Base-by-base conservation (phyloP, 53 echinoderm and acorn worm species). In the Zoroaster sp. region DNA sequence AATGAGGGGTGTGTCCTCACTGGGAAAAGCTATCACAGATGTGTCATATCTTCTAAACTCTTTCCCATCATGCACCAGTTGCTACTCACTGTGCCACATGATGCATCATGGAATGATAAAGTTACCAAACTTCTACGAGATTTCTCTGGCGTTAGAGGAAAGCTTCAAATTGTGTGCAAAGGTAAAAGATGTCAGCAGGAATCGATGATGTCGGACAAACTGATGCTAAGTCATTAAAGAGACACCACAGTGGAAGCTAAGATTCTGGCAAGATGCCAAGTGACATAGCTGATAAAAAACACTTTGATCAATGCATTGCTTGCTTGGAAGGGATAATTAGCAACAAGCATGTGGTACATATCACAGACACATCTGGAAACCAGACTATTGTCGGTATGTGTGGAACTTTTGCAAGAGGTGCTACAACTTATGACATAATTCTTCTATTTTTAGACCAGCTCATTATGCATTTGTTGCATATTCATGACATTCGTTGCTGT, bases 21-120 rank as follows among this genome's bases (percentile, higher is more conserved):
- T 1, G 83, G 89, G 0, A 52, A 37, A 53, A 42, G 35, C 0
- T 93, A 69, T 33, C 83, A 75, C 44, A 72, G 75, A 32, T 93
- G 94, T 53, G 35, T 72, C 28, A 88, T 98, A 5, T 55, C 72
- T 18, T 14, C 83, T 2, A 15, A 1, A 4, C 46, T 39, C 21
- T 91, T 94, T 91, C 99, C 99, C 76, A 93, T 98, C 67, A 93
- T 59, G 82, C 96, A 96, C 73, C 91, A 96, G 65, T 36, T 86
- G 46, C 89, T 93, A 33, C 23, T 93, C 32, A 42, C 74, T 3
- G 8, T 75, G 4, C 91, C 87, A 10, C 25, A 40, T 31, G 79
- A 9, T 28, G 70, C 40, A 63, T 87, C 80, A 2, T 91, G 38
- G 39, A 66, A 92, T 25, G 18, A 23, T 3, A 36, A 40, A 28